Evolutionary conservation across 2,888 invertebrate genomes (phyloP), one percentile per base, ranked within the genome.

Genomic region (Itoplectis maculator): DNA sequence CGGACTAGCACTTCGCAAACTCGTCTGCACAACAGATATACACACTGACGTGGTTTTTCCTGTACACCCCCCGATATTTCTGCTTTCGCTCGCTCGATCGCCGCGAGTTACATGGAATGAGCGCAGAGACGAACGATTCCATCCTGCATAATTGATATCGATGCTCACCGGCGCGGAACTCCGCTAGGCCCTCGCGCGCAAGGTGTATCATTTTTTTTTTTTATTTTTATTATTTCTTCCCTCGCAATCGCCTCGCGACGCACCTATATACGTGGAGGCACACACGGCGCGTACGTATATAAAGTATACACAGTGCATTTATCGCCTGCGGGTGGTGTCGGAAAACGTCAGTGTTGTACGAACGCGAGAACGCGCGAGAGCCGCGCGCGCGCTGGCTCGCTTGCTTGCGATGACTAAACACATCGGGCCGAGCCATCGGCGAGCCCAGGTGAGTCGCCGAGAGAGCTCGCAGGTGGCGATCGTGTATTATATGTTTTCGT

Each of bases 101-200:
- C 51, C 45, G 42, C n/a, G 23, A 9, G 29, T 59, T 56, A 72
- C 59, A 72, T 72, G 70, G 59, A 72, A 73, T 45, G n/a, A 65
- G 40, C 20, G 61, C 49, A 15, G 49, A 73, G 59, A 18, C 15
- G 79, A 76, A 9, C 81, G 82, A 81, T 81, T 82, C 75, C 47
- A 73, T 84, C 59, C 74, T 88, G 88, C 87, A 88, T 89, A 88
- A 89, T 89, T 88, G 86, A 89, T 88, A 82, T 86, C 82, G 61
- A 78, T 86, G 85, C 81, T 87, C 85, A 79, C 78, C 82, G 85
- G 86, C 76, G 85, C 86, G 84, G 75, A 85, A 83, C 82, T 70
- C 35, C 15, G 66, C 78, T 75, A 83, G 83, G 83, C 80, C 81
- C 73, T 61, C 80, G 69, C 72, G 51, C 45, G 70, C 79, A 75